Base-by-base conservation (phyloP, 2,888 invertebrate genomes). In the Agrochola lota region DNA sequence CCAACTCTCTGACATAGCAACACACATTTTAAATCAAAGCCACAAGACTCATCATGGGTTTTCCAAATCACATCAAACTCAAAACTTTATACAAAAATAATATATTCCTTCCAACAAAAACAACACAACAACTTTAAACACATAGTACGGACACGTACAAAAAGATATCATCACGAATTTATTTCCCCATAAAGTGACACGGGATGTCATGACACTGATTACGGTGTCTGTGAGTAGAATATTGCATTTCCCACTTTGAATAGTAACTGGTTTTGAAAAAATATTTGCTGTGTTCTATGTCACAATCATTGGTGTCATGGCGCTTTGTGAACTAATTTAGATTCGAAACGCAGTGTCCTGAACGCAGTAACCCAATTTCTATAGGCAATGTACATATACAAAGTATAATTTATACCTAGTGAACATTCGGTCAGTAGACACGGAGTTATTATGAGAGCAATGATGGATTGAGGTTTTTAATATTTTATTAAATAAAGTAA, bases 241-340 rank as follows among this genome's bases (percentile, higher is more conserved):
- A 71, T 83, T 83, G 52, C 84, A 78, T 71, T 68, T 71, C n/a
- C 57, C 40, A n/a, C 40, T 59, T 64, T 64, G 15, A 64, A 43
- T 15, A 35, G 7, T 0, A 57, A 4, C 26, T n/a, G 8, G 4
- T 59, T 64, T 55, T 7, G 1, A 64, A 59, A 69, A 26, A 59
- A 46, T 6, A 12, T 7, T 49, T n/a, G 11, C 17, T 23, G 5
- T 67, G 40, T 62, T 55, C 2, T 30, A 17, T 12, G 26, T n/a
- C 55, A 67, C 12, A 62, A 60, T 46, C 52, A 74, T 46, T 6
- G 40, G 6, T 26, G 26, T 26, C 43, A 8, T 46, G 5, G 35
- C 23, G 2, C 23, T 78, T 57, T 59, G 17, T 46, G 17, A 20
- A 67, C 20, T 66, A 59, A 66, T 66, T 59, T 55, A 66, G 35